These are phyloP conservation scores for Drosophila quadrilineata DNA, from an alignment of 1,140 invertebrate genomes.

Conservation along the genomic window DNA sequence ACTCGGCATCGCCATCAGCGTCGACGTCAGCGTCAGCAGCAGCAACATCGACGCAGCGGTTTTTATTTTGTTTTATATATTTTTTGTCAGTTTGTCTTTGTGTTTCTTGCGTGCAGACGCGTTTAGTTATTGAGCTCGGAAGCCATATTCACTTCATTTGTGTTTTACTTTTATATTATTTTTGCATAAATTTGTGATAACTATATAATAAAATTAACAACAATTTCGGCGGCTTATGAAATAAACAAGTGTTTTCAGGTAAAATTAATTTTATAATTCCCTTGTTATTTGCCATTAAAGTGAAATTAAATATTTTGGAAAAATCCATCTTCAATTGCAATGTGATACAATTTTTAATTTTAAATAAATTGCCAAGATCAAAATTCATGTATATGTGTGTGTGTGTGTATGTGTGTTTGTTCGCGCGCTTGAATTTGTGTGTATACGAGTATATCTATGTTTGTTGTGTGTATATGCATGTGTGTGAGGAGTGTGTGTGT, in stretches of 20 bases:
- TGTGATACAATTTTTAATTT: neutral
- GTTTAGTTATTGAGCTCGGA: constrained; percentile 46
- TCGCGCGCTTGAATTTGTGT: too few species aligned
- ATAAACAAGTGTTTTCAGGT: neutral
- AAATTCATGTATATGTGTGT: constrained; percentile 6
- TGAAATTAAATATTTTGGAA: neutral
- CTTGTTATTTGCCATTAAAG: constrained; percentile 11
- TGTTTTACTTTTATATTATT: constrained; percentile 12
- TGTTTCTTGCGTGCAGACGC: constrained; percentile 70
- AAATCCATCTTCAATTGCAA: neutral
- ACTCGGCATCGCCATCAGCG: constrained; percentile 19
- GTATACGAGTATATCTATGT: too few species aligned
- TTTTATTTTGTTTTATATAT: constrained; percentile 37
- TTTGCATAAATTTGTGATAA: constrained; percentile 15
- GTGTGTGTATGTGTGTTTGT: neutral
- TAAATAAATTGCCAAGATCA: constrained; percentile 28
- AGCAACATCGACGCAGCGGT: constrained; percentile 29
- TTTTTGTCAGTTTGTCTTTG: constrained; percentile 64
- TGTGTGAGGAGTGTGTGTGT: constrained; percentile 12
- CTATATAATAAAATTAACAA: constrained; percentile 3
- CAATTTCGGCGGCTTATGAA: constrained; percentile 15
- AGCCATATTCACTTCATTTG: constrained; percentile 4
- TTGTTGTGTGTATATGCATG: neutral
- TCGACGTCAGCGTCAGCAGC: constrained; percentile 5
- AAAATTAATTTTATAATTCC: neutral